A percentile compares a stretch with the other conserved stretches of the same genome.
phyloP scores from a whole-genome alignment of 1,140 invertebrate species.

The Wasmannia auropunctata region DNA sequence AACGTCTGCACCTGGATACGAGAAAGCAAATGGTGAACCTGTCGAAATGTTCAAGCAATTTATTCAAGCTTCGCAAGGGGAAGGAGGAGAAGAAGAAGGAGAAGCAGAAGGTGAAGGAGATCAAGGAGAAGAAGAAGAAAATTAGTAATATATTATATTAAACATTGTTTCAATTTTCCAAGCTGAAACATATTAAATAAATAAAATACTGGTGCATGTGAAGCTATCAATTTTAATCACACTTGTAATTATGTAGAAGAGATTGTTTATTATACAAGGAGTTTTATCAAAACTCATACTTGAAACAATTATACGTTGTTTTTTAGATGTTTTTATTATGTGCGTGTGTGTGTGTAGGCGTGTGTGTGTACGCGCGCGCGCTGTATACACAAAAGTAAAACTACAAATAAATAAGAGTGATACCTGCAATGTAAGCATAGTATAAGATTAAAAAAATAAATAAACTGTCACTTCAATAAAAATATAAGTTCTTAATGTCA shows the following conservation, averaged over 20 bases:
- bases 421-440: neutral
- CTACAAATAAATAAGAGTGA: neutral
- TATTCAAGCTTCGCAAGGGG: neutral
- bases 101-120: neutral
- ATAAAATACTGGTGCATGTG: neutral
- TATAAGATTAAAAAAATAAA: neutral
- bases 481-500: neutral
- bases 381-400: neutral
- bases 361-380: too few species aligned
- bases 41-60: conserved; percentile 74
- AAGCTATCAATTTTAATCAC: neutral
- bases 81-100: neutral
- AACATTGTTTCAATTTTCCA: neutral
- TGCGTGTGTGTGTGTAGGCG: too few species aligned
- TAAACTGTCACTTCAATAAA: neutral
- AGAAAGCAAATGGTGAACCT: conserved; percentile 89
- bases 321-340: neutral
- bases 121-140: neutral
- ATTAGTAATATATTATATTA: neutral
- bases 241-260: neutral
- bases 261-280: neutral
- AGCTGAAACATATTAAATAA: neutral
- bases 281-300: neutral
- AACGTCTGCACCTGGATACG: conserved; percentile 89
- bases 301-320: neutral